Conservation (phyloP, 2,888 invertebrate genomes). For the Encarsia formosa region DNA sequence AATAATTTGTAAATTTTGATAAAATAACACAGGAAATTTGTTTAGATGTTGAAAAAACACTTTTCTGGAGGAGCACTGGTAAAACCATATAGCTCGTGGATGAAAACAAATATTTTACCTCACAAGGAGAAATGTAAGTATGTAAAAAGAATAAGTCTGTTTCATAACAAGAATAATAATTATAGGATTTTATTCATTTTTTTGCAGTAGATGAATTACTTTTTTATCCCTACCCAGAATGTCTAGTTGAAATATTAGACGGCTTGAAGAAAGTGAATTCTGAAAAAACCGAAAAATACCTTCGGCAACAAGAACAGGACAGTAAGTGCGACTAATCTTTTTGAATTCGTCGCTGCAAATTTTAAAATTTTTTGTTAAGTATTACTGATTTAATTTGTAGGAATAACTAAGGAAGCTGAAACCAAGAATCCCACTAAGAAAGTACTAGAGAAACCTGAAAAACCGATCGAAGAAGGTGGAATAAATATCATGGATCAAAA, state of each 20-base stretch:
- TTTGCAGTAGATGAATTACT: constrained; percentile 33
- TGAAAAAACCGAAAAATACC: constrained; percentile 33
- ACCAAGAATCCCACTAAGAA: constrained; percentile 2
- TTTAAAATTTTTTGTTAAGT: not conserved
- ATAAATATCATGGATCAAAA: constrained; percentile 40
- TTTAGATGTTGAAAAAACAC: constrained; percentile 31
- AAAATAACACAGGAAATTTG: not conserved
- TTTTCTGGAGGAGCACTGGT: constrained; percentile 31
- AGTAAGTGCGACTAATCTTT: constrained; percentile 17
- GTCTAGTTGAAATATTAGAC: constrained; percentile 32
- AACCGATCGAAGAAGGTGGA: constrained; percentile 25
- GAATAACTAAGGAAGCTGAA: constrained; percentile 10
- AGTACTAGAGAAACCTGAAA: constrained; percentile 19
- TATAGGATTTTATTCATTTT: not conserved
- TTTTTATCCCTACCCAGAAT: constrained; percentile 40
- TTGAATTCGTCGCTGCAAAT: not conserved
- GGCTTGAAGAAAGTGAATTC: constrained; percentile 33
- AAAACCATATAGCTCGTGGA: constrained; percentile 40
- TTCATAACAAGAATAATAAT: not conserved
- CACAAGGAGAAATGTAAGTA: constrained; percentile 32
- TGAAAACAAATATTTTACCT: constrained; percentile 32
- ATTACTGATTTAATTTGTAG: constrained; percentile 4
- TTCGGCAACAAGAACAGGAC: constrained; percentile 28
- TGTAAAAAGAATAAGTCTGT: not conserved
- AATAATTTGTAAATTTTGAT: not conserved